These are phyloP conservation scores for Andrena marginata DNA, from an alignment of 2,888 invertebrate genomes.

Conservation along the genomic window DNA sequence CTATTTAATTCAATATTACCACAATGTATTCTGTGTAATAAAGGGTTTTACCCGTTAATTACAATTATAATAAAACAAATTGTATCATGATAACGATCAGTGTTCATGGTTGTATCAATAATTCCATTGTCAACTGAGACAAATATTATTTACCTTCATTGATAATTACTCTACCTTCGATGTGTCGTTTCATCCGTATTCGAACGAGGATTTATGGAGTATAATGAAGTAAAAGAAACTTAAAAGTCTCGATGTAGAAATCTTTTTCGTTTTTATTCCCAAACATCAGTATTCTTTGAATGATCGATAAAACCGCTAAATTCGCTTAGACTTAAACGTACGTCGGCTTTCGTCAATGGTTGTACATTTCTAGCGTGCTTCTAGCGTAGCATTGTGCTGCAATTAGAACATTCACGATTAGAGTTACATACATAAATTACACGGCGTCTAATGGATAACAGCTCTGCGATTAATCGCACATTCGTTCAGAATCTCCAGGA, in stretches of 20 bases:
- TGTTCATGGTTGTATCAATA: too few relatives aligned
- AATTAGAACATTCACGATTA: not conserved
- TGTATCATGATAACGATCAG: too few relatives aligned
- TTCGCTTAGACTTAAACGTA: conserved; percentile 11
- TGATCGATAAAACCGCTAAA: conserved; percentile 19
- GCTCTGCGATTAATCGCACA: not conserved
- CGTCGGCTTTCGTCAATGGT: not conserved
- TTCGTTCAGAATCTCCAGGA: not conserved
- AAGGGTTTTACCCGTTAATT: too few relatives aligned
- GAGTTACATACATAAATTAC: not conserved
- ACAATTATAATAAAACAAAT: too few relatives aligned
- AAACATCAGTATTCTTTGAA: not conserved
- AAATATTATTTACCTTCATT: too few relatives aligned
- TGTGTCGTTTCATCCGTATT: too few relatives aligned
- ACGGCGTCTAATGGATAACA: not conserved
- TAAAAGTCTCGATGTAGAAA: conserved; percentile 15
- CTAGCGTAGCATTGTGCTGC: not conserved
- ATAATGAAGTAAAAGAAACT: not conserved
- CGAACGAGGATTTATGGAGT: too few relatives aligned
- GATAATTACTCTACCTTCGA: too few relatives aligned
- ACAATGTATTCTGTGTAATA: too few relatives aligned
- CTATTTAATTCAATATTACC: too few relatives aligned
- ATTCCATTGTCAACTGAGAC: too few relatives aligned
- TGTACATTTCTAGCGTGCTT: conserved; percentile 7
- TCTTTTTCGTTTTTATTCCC: conserved; percentile 38